Evolutionary conservation across 2,888 invertebrate genomes (phyloP).

Genomic region (Eupithecia subfuscata): DNA sequence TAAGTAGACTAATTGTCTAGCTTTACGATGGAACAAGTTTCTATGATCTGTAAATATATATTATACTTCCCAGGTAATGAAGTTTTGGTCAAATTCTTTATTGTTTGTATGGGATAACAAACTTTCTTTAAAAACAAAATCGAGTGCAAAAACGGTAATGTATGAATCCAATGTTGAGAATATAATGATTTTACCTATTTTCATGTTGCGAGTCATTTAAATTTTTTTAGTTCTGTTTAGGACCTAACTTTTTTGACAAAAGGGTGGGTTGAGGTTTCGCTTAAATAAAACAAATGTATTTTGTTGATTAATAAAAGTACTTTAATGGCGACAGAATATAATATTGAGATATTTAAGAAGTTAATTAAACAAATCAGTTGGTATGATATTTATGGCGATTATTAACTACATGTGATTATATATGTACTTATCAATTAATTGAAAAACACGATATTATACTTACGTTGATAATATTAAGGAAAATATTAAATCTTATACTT

Average conservation of each 20-base stretch:
- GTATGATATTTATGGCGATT: conserved; percentile 69
- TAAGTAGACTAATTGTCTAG: too few relatives aligned
- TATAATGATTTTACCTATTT: not conserved
- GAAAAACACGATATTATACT: conserved; percentile 71
- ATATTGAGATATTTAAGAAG: conserved; percentile 75
- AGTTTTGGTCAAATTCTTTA: too few relatives aligned
- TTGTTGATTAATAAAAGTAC: conserved; percentile 62
- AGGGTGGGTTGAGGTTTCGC: not conserved
- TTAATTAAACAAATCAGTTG: conserved; percentile 67
- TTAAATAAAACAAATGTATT: conserved; percentile 39
- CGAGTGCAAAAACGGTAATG: too few relatives aligned
- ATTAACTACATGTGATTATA: conserved; percentile 64
- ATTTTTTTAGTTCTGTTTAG: too few relatives aligned
- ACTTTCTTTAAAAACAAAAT: not conserved
- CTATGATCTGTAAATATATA: too few relatives aligned
- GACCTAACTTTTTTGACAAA: not conserved
- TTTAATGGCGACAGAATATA: conserved; percentile 79
- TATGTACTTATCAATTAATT: conserved; percentile 68
- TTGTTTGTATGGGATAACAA: not conserved
- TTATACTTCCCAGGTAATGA: too few relatives aligned
- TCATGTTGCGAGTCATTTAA: too few relatives aligned
- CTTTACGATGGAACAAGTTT: too few relatives aligned
- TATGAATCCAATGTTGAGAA: not conserved
- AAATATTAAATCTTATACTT: conserved; percentile 2
- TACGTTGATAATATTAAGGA: conserved; percentile 35